Evolutionary conservation across 2,113 vertebrate species (phyloP).

Genomic region (Sula dactylatra): DNA sequence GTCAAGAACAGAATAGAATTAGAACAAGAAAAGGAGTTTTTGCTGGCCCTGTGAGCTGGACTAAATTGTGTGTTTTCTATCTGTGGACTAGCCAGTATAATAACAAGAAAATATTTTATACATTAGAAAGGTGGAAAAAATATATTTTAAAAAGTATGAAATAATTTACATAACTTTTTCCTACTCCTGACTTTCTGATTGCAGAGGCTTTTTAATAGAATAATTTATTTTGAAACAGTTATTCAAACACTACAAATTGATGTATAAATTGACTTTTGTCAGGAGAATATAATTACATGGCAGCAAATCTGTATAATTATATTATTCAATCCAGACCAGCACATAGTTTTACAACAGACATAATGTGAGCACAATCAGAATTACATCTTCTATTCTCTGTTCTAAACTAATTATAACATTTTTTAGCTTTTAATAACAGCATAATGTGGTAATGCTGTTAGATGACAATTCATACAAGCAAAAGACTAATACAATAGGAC

Average conservation of each 20-base stretch:
- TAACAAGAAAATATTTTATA: neutral
- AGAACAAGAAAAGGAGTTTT: neutral
- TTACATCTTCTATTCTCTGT: neutral
- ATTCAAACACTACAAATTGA: conserved; percentile 37
- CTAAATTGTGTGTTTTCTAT: neutral
- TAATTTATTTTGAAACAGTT: conserved; percentile 29
- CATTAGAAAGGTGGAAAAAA: neutral
- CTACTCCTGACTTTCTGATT: neutral
- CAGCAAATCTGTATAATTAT: conserved; percentile 42
- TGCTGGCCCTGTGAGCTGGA: neutral
- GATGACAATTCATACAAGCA: neutral
- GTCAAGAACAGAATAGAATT: neutral
- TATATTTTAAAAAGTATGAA: neutral
- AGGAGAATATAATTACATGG: conserved; percentile 23
- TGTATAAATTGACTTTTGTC: conserved; percentile 54
- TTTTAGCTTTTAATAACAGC: conserved; percentile 15
- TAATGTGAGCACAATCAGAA: neutral
- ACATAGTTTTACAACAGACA: neutral
- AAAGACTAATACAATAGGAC: neutral
- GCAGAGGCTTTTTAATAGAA: neutral
- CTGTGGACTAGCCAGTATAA: neutral
- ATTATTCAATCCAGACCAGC: conserved; percentile 12
- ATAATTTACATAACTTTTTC: neutral
- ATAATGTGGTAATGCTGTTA: neutral
- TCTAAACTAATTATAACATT: conserved; percentile 27